A percentile compares a stretch with the other conserved stretches of the same genome.
Conservation (phyloP, 1,140 invertebrate species). For the Drosophila navojoa region DNA sequence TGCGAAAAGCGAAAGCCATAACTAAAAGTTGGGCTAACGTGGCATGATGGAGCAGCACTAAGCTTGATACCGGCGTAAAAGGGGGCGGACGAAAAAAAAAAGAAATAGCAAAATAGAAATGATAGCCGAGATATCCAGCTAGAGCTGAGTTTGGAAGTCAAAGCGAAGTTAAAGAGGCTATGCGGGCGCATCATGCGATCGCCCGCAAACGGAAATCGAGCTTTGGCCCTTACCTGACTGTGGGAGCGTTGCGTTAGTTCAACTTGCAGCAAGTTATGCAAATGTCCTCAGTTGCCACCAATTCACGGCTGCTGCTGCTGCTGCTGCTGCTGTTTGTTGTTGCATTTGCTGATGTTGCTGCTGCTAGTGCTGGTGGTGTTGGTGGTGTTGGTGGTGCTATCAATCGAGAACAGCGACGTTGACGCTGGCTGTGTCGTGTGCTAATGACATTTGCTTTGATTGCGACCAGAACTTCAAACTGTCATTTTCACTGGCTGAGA, state of each 20-base stretch:
- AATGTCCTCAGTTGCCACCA: conserved; percentile 52
- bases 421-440: conserved; percentile 62
- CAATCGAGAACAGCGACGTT: conserved; percentile 54
- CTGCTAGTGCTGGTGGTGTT: not conserved
- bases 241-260: conserved; percentile 14
- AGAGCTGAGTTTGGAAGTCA: not conserved
- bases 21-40: conserved; percentile 79
- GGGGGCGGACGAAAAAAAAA: conserved; percentile 44
- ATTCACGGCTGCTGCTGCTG: conserved; percentile 15
- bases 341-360: conserved; percentile 16
- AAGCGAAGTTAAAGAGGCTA: conserved; percentile 1
- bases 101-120: conserved; percentile 76
- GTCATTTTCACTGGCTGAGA: conserved; percentile 56
- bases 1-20: conserved; percentile 82
- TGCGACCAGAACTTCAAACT: conserved; percentile 65
- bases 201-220: conserved; percentile 69
- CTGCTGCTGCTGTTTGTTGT: conserved; percentile 6
- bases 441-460: conserved; percentile 80
- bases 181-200: conserved; percentile 10
- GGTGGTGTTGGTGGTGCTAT: conserved; percentile 36
- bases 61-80: conserved; percentile 62
- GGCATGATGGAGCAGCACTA: conserved; percentile 71
- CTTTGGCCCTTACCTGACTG: conserved; percentile 73
- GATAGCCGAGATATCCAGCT: conserved; percentile 58
- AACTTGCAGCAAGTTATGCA: conserved; percentile 77